Conservation (phyloP, 1,140 invertebrate genomes). For the Drosophila aff. region DNA sequence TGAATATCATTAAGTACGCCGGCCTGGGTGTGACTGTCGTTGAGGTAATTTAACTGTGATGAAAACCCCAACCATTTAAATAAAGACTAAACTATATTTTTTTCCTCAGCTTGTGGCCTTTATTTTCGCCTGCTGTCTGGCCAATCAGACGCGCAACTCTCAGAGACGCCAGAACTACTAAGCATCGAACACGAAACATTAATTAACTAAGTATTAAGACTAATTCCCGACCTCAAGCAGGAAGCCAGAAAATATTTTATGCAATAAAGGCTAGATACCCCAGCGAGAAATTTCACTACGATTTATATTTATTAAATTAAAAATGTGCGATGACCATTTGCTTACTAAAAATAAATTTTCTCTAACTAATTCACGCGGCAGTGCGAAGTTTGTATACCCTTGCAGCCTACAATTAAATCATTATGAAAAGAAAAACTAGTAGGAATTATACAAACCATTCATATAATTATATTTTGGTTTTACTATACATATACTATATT, state of each 20-base stretch:
- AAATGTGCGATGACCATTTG: background rate
- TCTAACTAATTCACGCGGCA: background rate
- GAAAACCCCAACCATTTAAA: background rate
- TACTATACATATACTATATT: too few species aligned
- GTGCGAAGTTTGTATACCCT: too few species aligned
- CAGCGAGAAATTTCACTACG: background rate
- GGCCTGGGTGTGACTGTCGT: constrained; percentile 89
- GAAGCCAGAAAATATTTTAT: background rate
- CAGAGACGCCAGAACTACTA: constrained; percentile 69
- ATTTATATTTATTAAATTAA: background rate
- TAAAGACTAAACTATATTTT: background rate
- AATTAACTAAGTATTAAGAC: constrained; percentile 7
- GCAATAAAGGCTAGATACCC: background rate
- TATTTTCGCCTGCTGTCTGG: constrained; percentile 78
- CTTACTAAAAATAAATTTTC: background rate
- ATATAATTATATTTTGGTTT: too few species aligned
- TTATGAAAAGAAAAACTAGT: too few species aligned
- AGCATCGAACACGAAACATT: background rate
- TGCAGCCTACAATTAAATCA: too few species aligned
- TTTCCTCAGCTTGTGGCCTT: constrained; percentile 71
- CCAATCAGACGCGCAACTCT: constrained; percentile 78
- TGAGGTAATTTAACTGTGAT: constrained; percentile 86
- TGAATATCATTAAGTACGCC: constrained; percentile 87
- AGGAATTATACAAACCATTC: too few species aligned
- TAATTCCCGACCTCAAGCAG: background rate